Conservation (phyloP, 2,113 vertebrate species). For the Dasyprocta punctata region DNA sequence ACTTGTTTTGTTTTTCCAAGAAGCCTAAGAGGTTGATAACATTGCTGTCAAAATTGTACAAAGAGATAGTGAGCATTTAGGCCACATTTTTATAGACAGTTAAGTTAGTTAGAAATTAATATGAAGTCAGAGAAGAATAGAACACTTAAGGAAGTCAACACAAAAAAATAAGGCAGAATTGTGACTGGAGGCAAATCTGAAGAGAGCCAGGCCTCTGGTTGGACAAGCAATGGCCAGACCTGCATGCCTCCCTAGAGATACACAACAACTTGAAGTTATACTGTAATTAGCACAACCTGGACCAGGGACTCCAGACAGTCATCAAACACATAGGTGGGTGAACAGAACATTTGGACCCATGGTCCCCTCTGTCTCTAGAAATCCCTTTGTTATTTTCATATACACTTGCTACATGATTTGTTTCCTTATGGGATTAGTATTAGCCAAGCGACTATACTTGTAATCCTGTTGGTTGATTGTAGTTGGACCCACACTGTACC, state of each 20-base stretch:
- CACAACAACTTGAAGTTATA: neutral
- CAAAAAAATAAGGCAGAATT: neutral
- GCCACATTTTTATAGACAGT: neutral
- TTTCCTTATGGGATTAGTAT: neutral
- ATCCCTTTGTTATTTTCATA: neutral
- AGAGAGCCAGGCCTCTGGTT: neutral
- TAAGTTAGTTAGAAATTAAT: neutral
- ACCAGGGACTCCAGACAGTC: neutral
- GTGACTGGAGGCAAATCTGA: neutral
- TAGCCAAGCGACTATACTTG: neutral
- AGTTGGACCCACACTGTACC: neutral
- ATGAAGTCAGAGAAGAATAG: neutral
- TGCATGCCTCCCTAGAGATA: neutral
- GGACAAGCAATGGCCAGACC: neutral
- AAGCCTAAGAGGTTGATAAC: neutral
- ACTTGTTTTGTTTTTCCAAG: neutral
- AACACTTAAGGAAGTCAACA: neutral
- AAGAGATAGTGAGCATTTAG: no score
- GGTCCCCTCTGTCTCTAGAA: neutral
- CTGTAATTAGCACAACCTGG: neutral
- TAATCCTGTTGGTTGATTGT: neutral
- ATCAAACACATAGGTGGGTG: neutral
- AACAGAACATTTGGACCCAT: neutral
- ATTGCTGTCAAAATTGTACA: neutral
- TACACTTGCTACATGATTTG: neutral